phyloP scores from a whole-genome alignment of 2,113 vertebrate species.

The Vireo altiloquus region DNA sequence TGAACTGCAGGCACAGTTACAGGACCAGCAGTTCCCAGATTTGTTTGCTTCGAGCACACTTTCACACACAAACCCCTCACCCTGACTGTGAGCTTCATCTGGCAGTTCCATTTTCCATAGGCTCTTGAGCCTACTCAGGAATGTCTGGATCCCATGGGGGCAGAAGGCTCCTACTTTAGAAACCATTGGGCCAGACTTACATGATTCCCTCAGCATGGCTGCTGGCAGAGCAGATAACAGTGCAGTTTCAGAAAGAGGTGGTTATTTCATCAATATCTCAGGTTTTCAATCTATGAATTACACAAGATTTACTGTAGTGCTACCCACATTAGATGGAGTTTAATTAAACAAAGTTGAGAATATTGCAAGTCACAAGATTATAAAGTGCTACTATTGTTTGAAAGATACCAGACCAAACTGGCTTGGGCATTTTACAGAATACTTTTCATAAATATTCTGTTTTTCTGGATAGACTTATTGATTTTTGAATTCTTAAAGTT shows the following conservation, averaged over 20 bases:
- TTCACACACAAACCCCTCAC: rapidly evolving
- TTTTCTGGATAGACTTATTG: background rate
- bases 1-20: background rate
- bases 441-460: background rate
- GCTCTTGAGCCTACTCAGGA: background rate
- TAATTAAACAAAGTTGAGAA: background rate
- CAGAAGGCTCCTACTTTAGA: background rate
- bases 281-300: background rate
- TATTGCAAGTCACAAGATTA: background rate
- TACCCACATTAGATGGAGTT: background rate
- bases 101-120: background rate
- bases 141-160: background rate
- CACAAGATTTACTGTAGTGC: background rate
- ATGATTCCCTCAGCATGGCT: background rate
- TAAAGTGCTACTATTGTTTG: background rate
- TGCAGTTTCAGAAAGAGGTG: background rate
- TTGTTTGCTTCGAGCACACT: background rate
- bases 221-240: background rate
- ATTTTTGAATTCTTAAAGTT: background rate
- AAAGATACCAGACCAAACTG: background rate
- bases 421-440: background rate
- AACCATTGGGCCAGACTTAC: background rate
- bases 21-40: background rate
- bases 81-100: background rate
- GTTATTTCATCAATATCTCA: background rate